A percentile compares a stretch with the other conserved stretches of the same genome.
Conservation (phyloP, 2,888 invertebrate genomes). For the Cylindroiulus punctatus region DNA sequence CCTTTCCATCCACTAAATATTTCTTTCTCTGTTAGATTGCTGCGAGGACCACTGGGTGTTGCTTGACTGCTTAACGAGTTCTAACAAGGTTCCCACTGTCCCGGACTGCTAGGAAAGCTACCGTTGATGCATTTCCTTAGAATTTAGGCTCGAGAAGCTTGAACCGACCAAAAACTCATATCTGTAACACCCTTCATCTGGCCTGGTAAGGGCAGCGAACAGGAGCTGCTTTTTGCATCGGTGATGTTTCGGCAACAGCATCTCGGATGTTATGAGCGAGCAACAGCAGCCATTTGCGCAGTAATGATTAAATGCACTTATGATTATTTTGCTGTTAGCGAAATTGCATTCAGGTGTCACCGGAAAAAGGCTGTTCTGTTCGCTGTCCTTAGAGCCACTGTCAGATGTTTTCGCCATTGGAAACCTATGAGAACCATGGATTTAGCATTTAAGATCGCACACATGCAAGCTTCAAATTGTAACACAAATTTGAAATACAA, state of each 20-base stretch:
- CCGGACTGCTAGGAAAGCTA: neutral
- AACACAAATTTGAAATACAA: too few relatives aligned
- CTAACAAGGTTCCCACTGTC: slow-evolving; percentile 41
- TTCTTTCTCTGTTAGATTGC: neutral
- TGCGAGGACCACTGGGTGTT: neutral
- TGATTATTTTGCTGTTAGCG: too few relatives aligned
- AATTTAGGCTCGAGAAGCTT: neutral
- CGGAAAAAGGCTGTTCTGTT: too few relatives aligned
- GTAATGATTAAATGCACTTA: too few relatives aligned
- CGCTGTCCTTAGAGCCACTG: too few relatives aligned
- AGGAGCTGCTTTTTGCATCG: neutral
- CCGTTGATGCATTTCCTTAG: neutral
- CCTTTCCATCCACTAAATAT: neutral
- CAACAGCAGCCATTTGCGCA: too few relatives aligned
- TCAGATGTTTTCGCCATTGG: too few relatives aligned
- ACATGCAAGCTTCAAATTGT: too few relatives aligned
- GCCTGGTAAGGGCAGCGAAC: neutral
- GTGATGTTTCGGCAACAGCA: neutral
- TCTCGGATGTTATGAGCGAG: neutral
- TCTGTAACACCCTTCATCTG: neutral
- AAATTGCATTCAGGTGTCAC: too few relatives aligned
- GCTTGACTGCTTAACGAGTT: neutral
- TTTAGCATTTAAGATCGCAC: too few relatives aligned
- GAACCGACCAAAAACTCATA: neutral
- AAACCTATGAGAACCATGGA: too few relatives aligned